Evolutionary conservation across 2,113 vertebrate species (phyloP), one percentile per base, ranked within the genome.

Genomic region (Coreoperca whiteheadi): DNA sequence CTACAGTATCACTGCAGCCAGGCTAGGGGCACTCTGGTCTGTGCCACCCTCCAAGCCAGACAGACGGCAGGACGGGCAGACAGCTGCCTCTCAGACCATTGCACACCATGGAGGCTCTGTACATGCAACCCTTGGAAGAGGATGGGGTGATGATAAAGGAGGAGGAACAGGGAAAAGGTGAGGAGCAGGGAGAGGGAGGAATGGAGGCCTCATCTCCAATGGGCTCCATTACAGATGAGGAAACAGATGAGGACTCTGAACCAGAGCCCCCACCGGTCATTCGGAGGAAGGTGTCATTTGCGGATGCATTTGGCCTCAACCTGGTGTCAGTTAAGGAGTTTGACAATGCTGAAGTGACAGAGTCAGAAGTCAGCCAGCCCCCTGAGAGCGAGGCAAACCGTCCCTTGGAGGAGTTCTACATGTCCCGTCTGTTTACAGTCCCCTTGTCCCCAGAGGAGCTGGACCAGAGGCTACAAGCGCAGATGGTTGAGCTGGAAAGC

Each of bases 271-370:
- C 96, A 6, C 59, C 87, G 12, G 92, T 87, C 18, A 77, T 91
- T 2, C 59, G 92, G 71, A 96, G 98, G 88, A 98, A 97, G 92
- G 98, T 99, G 91, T 99, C 98, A 0, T 99, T 99, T 74, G 98
- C 98, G 14, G 98, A 99, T 85, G 96, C 96, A 0, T 98, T 99
- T 88, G 98, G 98, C 64, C 95, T 99, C 80, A 94, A 98, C 91
- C 95, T 99, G 79, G 98, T 99, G 60, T 98, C 97, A 2, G 95
- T 99, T 74, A 98, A 98, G 94, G 98, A 99, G 92, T 99, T 97
- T 4, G 93, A 99, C 88, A 94, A 77, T 59, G 96, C 93, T 85
- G 95, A 96, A 21, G 66, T 82, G 56, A 87, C 95, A 2, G 92
- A 59, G 78, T 43, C 67, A 81, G 90, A 90, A 65, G 90, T 85